A percentile compares a stretch with the other conserved stretches of the same genome.
Evolutionary conservation across 2,888 invertebrate genomes (phyloP).

Genomic region (Pristionchus arcanus): DNA sequence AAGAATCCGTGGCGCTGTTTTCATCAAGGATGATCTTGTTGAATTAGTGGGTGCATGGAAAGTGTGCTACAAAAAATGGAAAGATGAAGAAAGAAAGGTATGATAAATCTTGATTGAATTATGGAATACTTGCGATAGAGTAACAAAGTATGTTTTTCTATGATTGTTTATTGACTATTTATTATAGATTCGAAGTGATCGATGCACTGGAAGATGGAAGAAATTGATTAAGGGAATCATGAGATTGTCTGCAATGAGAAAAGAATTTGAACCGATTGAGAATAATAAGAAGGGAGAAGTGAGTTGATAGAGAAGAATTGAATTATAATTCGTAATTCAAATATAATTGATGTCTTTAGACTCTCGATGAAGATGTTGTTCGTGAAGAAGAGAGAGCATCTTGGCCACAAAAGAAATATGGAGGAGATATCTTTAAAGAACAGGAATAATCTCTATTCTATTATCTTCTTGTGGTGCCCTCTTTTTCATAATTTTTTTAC

Average conservation of each 20-base stretch:
- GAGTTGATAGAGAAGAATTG: not conserved
- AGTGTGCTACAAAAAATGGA: slow-evolving; percentile 81
- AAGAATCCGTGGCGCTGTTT: slow-evolving; percentile 91
- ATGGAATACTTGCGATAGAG: too few relatives aligned
- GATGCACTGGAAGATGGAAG: slow-evolving; percentile 37
- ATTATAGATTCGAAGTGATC: slow-evolving; percentile 26
- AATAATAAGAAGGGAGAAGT: slow-evolving; percentile 6
- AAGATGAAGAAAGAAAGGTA: slow-evolving; percentile 64
- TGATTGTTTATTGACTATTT: not conserved
- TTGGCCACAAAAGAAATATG: slow-evolving; percentile 22
- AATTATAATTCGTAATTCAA: not conserved
- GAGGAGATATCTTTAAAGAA: slow-evolving; percentile 27
- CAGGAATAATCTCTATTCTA: not conserved
- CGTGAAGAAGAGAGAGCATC: not conserved
- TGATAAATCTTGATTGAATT: not conserved
- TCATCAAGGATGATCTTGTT: slow-evolving; percentile 92
- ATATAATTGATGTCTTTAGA: not conserved
- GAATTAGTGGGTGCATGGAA: slow-evolving; percentile 91
- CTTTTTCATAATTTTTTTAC: not conserved
- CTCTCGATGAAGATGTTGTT: not conserved
- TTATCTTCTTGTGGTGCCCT: not conserved
- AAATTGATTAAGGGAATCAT: slow-evolving; percentile 40
- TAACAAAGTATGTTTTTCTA: not conserved
- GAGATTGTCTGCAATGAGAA: slow-evolving; percentile 46
- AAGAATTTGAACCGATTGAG: slow-evolving; percentile 37